These are phyloP conservation scores for Sebastes nivosus DNA, from an alignment of 2,797 vertebrate genomes.

Conservation along the genomic window DNA sequence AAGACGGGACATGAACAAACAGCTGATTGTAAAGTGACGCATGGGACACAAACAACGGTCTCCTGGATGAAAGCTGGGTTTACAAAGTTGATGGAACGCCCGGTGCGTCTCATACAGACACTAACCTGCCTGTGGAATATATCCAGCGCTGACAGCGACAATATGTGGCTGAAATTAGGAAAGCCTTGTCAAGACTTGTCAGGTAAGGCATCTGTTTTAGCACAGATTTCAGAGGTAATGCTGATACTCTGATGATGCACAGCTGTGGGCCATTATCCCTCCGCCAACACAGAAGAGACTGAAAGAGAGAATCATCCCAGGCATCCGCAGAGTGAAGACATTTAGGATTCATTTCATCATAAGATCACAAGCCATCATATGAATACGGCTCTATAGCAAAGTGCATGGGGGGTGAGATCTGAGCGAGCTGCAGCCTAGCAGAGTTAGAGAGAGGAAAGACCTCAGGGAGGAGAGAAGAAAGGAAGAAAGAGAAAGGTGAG, in stretches of 20 bases:
- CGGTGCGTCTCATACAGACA: too few species aligned
- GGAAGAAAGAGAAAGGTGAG: slow-evolving; percentile 31
- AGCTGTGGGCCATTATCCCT: slow-evolving; percentile 60
- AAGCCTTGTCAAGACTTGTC: slow-evolving; percentile 43
- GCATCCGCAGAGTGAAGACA: slow-evolving; percentile 50
- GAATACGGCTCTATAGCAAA: slow-evolving; percentile 42
- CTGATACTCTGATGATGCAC: slow-evolving; percentile 57
- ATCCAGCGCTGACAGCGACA: slow-evolving; percentile 10
- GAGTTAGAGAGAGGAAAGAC: slow-evolving; percentile 6
- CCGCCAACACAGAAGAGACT: slow-evolving; percentile 15
- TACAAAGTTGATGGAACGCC: too few species aligned
- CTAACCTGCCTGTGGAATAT: not conserved
- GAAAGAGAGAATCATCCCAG: slow-evolving; percentile 21
- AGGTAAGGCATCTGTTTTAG: slow-evolving; percentile 58
- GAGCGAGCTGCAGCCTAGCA: slow-evolving; percentile 29
- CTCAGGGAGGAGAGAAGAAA: slow-evolving; percentile 36
- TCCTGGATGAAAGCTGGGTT: too few species aligned
- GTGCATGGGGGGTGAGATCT: slow-evolving; percentile 47
- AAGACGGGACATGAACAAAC: too few species aligned
- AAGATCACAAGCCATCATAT: slow-evolving; percentile 62
- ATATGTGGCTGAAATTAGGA: slow-evolving; percentile 25
- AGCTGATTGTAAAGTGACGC: too few species aligned
- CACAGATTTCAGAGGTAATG: slow-evolving; percentile 56
- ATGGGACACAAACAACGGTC: too few species aligned
- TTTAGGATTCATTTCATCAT: slow-evolving; percentile 71